Evolutionary conservation across 2,797 vertebrate genomes (phyloP).

Genomic region (Schizothorax lantsangensis): DNA sequence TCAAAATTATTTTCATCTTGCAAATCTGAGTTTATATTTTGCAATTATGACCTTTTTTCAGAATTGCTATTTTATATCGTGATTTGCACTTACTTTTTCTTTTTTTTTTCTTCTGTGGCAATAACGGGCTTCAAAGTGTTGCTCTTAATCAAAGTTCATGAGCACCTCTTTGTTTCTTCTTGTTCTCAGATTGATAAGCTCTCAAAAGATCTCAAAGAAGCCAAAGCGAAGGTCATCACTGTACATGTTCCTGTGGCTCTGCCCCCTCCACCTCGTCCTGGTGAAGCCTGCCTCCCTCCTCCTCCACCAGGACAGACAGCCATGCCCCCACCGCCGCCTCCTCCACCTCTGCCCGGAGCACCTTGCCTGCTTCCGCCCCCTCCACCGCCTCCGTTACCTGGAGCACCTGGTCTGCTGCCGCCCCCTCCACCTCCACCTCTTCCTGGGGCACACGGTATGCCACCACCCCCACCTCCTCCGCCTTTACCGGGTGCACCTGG

Average conservation of each 20-base stretch:
- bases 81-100: too few species aligned
- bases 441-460: slow-evolving; percentile 40
- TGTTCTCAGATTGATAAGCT: slow-evolving; percentile 79
- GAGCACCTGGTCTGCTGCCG: slow-evolving; percentile 61
- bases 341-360: slow-evolving; percentile 62
- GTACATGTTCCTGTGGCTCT: slow-evolving; percentile 69
- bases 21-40: neutral
- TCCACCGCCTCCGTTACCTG: slow-evolving; percentile 64
- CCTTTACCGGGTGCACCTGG: slow-evolving; percentile 54
- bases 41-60: neutral
- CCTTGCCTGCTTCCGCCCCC: slow-evolving; percentile 65
- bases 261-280: slow-evolving; percentile 54
- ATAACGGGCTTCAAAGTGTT: neutral
- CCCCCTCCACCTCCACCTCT: slow-evolving; percentile 65
- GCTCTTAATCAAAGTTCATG: neutral
- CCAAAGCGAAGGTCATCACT: slow-evolving; percentile 78
- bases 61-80: neutral
- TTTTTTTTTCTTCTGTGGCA: neutral
- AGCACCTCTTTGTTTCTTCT: neutral
- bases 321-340: slow-evolving; percentile 62
- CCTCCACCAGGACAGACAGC: slow-evolving; percentile 66
- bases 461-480: slow-evolving; percentile 63
- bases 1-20: neutral
- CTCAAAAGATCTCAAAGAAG: slow-evolving; percentile 84
- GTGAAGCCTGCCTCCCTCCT: slow-evolving; percentile 27